Percentiles rank a stretch among this genome's conserved stretches.
Conservation (phyloP, 2,888 invertebrate genomes). For the Oscheius myriophilus region DNA sequence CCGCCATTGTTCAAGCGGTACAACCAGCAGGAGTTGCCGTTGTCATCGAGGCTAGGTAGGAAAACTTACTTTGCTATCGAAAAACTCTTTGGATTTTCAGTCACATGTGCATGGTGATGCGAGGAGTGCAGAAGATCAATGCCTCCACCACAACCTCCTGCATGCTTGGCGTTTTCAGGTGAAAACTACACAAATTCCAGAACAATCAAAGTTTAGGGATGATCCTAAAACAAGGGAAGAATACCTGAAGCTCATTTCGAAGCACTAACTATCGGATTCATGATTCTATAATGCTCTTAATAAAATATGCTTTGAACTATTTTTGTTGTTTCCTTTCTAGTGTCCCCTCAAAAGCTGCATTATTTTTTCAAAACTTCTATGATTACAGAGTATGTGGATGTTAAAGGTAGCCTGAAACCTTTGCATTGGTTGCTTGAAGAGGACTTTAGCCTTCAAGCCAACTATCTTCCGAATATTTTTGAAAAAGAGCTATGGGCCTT, state of each 20-base stretch:
- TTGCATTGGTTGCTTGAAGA: too few relatives aligned
- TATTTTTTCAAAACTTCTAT: too few relatives aligned
- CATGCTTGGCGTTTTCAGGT: conserved; percentile 96
- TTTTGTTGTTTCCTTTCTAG: too few relatives aligned
- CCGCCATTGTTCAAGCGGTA: conserved; percentile 94
- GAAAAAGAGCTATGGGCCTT: too few relatives aligned
- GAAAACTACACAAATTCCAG: too few relatives aligned
- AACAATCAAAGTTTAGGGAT: too few relatives aligned
- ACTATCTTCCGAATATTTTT: too few relatives aligned
- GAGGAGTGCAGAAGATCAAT: conserved; percentile 98
- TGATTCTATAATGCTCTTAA: not conserved
- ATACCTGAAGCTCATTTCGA: conserved; percentile 83
- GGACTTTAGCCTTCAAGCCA: too few relatives aligned
- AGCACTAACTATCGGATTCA: conserved; percentile 6
- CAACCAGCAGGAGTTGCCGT: conserved; percentile 97
- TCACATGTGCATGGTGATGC: conserved; percentile 99
- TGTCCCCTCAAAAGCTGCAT: too few relatives aligned
- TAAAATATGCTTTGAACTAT: too few relatives aligned
- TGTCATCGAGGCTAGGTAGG: conserved; percentile 97
- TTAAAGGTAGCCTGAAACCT: too few relatives aligned
- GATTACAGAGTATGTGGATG: too few relatives aligned
- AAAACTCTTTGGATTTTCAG: conserved; percentile 75
- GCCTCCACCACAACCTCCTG: conserved; percentile 98
- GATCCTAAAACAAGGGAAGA: conserved; percentile 99
- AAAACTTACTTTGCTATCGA: not conserved